A percentile compares a stretch with the other conserved stretches of the same genome.
phyloP scores from a whole-genome alignment of 2,797 vertebrate genomes.

The Lagorchestes hirsutus region DNA sequence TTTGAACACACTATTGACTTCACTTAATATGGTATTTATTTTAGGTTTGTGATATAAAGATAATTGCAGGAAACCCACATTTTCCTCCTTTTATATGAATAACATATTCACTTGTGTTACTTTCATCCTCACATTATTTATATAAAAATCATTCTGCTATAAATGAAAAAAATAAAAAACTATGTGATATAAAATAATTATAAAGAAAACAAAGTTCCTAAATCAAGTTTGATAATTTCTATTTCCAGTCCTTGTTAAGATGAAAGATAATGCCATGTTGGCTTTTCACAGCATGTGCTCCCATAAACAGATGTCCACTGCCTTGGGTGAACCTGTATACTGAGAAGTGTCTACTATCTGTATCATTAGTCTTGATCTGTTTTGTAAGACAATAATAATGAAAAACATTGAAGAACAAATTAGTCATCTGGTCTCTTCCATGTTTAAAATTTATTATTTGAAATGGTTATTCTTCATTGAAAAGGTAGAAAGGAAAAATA shows the following conservation, averaged over 20 bases:
- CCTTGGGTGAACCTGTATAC: slow-evolving; percentile 80
- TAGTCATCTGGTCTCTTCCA: slow-evolving; percentile 76
- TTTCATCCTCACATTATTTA: neutral
- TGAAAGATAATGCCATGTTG: slow-evolving; percentile 79
- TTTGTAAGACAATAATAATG: slow-evolving; percentile 77
- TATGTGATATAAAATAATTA: slow-evolving; percentile 68
- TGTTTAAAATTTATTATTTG: slow-evolving; percentile 76
- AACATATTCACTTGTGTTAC: neutral
- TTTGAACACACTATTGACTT: neutral
- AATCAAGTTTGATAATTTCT: slow-evolving; percentile 78
- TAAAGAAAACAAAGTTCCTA: slow-evolving; percentile 63
- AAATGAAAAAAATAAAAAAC: slow-evolving; percentile 65
- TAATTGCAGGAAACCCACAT: neutral
- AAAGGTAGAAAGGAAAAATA: neutral
- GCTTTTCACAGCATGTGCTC: slow-evolving; percentile 73
- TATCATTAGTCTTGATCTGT: slow-evolving; percentile 79
- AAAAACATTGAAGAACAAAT: slow-evolving; percentile 78
- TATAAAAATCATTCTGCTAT: slow-evolving; percentile 13
- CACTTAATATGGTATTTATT: neutral
- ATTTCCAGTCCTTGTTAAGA: slow-evolving; percentile 79
- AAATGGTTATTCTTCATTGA: slow-evolving; percentile 39
- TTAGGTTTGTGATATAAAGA: slow-evolving; percentile 4
- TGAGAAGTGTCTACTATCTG: slow-evolving; percentile 74
- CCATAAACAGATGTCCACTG: slow-evolving; percentile 82
- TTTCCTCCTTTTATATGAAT: slow-evolving; percentile 32